A percentile compares a stretch with the other conserved stretches of the same genome.
Conservation (phyloP, 2,113 vertebrate species). For the Calidris pugnax region DNA sequence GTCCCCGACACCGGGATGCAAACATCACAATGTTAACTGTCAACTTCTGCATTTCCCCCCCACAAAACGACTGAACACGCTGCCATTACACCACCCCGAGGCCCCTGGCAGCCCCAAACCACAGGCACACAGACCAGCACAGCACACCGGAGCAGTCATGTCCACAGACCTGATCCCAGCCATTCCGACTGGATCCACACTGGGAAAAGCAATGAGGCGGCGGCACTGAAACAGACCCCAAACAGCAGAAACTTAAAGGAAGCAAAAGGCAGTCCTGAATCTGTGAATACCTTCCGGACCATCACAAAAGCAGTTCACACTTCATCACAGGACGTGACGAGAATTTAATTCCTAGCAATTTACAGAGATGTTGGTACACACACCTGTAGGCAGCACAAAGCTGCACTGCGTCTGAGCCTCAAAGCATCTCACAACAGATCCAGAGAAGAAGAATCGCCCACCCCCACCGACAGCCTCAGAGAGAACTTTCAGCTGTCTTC, state of each 20-base stretch:
- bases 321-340: not conserved
- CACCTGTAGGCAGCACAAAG: accelerated
- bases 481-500: not conserved
- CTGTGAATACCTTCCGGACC: not conserved
- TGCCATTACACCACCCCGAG: no score
- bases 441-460: not conserved
- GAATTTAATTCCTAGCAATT: not conserved
- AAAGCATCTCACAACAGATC: not conserved
- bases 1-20: accelerated
- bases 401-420: not conserved
- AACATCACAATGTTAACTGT: accelerated
- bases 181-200: accelerated
- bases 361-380: accelerated
- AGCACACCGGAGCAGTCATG: accelerated
- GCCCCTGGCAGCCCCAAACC: not conserved
- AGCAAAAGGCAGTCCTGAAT: not conserved
- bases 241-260: not conserved
- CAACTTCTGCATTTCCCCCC: not conserved
- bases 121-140: not conserved
- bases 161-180: not conserved
- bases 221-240: accelerated
- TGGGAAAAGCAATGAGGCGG: not conserved
- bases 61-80: not conserved
- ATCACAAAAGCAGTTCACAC: not conserved
- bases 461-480: not conserved